Percentiles rank a stretch among this genome's conserved stretches.
Conservation (phyloP, 2,888 invertebrate genomes). For the Cordilura impudica region DNA sequence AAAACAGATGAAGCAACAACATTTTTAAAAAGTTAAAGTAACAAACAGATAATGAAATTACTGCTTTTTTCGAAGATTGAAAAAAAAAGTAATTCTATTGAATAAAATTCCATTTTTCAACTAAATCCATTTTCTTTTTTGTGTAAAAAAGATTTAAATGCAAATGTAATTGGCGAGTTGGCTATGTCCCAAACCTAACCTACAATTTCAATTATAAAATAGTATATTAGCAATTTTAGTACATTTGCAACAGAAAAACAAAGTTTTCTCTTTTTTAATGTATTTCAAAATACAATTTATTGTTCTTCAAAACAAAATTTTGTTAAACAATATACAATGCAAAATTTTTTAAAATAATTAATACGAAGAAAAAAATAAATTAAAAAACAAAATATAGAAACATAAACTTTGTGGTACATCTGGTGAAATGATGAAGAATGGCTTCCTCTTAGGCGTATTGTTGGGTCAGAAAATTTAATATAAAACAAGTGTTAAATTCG, state of each 20-base stretch:
- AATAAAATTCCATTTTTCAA: too few species aligned
- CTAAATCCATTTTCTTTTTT: too few species aligned
- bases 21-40: too few species aligned
- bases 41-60: too few species aligned
- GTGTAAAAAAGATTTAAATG: too few species aligned
- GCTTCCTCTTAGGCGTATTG: neutral
- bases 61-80: too few species aligned
- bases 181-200: too few species aligned
- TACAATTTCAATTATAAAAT: neutral
- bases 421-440: neutral
- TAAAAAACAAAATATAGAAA: neutral
- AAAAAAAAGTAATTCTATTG: too few species aligned
- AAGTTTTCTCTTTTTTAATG: slow-evolving; percentile 29
- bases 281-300: slow-evolving; percentile 32
- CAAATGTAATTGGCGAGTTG: too few species aligned
- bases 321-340: slow-evolving; percentile 36
- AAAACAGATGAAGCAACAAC: too few species aligned
- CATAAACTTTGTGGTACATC: slow-evolving; percentile 11
- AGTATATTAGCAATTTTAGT: too few species aligned
- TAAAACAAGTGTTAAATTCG: too few species aligned
- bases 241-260: neutral
- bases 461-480: slow-evolving; percentile 20
- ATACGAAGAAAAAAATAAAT: neutral
- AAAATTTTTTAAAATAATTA: slow-evolving; percentile 12
- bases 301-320: slow-evolving; percentile 25